phyloP scores from a whole-genome alignment of 1,140 invertebrate genomes.

The Caenorhabditis remanei region DNA sequence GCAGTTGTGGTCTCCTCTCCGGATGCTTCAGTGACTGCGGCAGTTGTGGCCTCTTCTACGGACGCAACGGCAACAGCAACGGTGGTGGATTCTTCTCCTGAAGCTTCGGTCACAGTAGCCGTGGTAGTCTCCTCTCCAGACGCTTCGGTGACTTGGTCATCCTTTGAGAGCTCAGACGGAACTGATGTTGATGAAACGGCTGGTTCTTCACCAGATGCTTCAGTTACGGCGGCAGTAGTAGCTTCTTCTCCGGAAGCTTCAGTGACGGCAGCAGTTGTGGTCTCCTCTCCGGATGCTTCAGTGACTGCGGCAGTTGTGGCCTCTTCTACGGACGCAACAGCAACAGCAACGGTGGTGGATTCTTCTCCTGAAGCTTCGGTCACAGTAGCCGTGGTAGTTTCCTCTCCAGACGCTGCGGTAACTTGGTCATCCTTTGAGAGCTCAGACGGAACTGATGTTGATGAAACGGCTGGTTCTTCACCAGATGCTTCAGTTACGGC shows the following conservation, averaged over 20 bases:
- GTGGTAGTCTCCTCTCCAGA: constrained; percentile 18
- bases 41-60: background rate
- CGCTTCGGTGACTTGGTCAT: constrained; percentile 5
- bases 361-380: constrained; percentile 39
- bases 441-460: background rate
- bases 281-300: constrained; percentile 9
- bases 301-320: background rate
- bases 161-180: background rate
- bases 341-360: background rate
- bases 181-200: background rate
- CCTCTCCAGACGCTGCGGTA: constrained; percentile 10
- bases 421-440: background rate
- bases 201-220: constrained; percentile 12
- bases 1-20: background rate
- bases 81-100: background rate
- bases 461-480: background rate
- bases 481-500: background rate
- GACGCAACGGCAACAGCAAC: background rate
- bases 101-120: background rate
- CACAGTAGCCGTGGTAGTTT: background rate
- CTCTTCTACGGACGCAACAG: background rate
- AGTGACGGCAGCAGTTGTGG: background rate
- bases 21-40: background rate
- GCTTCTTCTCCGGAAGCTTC: constrained; percentile 20
- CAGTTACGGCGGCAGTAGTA: background rate